These are phyloP conservation scores for Hesperia comma DNA, from an alignment of 2,888 invertebrate genomes.

Conservation along the genomic window DNA sequence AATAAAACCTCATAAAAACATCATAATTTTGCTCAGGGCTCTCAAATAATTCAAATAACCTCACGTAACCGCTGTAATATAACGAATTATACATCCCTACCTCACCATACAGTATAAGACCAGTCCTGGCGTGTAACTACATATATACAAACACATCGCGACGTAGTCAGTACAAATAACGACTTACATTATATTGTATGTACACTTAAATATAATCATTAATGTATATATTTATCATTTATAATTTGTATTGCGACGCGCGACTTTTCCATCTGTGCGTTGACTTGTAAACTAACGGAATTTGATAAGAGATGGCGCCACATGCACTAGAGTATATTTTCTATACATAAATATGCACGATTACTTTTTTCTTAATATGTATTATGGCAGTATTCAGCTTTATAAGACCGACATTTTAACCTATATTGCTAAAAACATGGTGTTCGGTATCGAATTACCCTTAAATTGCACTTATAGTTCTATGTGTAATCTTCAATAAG, in stretches of 20 bases:
- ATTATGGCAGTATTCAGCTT: no score
- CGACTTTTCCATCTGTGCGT: background rate
- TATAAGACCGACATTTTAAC: no score
- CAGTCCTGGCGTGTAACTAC: background rate
- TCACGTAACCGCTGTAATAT: no score
- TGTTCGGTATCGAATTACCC: no score
- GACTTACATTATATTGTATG: background rate
- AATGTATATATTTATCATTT: background rate
- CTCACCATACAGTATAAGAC: background rate
- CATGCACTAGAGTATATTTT: background rate
- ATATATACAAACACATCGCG: constrained; percentile 14
- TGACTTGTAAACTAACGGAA: background rate
- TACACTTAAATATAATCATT: constrained; percentile 5
- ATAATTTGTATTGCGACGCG: background rate
- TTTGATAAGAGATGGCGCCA: background rate
- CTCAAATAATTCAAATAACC: background rate
- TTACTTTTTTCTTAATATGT: no score
- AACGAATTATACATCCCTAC: no score
- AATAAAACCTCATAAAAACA: no score
- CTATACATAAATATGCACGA: no score
- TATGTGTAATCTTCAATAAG: no score
- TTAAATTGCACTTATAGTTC: no score
- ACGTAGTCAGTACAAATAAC: constrained; percentile 6
- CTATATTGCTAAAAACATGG: no score
- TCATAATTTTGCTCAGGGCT: background rate